These are phyloP conservation scores for Brachionus rotundiformis DNA, from an alignment of 1,140 invertebrate genomes.

Conservation along the genomic window DNA sequence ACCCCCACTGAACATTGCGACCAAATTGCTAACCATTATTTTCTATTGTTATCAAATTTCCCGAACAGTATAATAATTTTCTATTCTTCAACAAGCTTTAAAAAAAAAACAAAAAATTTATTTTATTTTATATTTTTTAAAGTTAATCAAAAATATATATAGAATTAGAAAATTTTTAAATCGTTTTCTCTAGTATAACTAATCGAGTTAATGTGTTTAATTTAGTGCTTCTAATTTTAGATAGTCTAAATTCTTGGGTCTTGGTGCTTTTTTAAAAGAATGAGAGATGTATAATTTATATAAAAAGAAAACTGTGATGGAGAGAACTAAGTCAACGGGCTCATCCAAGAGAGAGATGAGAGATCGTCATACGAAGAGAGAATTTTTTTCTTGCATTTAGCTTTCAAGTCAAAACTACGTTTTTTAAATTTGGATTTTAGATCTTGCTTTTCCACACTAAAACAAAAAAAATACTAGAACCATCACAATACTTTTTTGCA, in stretches of 20 bases:
- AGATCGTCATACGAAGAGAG: neutral
- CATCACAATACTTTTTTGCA: neutral
- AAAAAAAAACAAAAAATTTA: neutral
- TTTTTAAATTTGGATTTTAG: neutral
- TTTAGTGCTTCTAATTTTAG: neutral
- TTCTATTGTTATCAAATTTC: neutral
- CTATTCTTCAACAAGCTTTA: constrained; percentile 29
- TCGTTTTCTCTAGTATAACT: neutral
- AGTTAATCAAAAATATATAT: neutral
- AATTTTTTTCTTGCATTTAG: neutral
- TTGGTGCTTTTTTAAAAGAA: neutral
- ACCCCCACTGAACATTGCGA: constrained; percentile 36
- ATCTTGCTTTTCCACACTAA: neutral
- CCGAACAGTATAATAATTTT: neutral
- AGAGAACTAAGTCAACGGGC: constrained; percentile 4
- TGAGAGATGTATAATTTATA: too few relatives aligned
- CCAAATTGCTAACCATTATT: constrained; percentile 51
- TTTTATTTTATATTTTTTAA: neutral
- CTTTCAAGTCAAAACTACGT: neutral
- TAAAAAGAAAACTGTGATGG: neutral
- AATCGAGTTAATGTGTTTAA: neutral
- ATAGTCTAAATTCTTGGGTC: neutral
- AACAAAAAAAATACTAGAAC: neutral
- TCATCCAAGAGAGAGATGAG: neutral
- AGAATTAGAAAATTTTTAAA: neutral